Conservation (phyloP, 2,797 vertebrate genomes). For the Emys orbicularis region DNA sequence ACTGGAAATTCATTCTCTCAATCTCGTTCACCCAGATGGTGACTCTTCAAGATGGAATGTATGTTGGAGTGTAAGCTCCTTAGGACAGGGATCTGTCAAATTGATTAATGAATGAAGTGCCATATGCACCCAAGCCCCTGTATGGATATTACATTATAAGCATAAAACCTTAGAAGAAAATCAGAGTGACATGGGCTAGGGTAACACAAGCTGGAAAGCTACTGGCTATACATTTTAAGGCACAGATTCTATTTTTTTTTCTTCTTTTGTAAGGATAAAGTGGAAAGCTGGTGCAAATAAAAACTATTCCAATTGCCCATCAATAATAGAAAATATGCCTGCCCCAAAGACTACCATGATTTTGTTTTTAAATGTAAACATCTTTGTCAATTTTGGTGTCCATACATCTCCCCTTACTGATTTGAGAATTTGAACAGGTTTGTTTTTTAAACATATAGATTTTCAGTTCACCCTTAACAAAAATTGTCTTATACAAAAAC, state of each 20-base stretch:
- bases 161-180: neutral
- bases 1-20: neutral
- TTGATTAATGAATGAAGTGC: neutral
- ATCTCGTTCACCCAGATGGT: neutral
- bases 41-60: neutral
- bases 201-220: neutral
- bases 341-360: neutral
- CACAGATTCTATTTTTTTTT: neutral
- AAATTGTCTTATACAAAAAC: neutral
- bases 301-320: neutral
- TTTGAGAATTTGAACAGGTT: neutral
- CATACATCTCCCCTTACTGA: neutral
- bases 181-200: neutral
- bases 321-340: neutral
- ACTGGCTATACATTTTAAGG: neutral
- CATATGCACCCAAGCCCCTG: neutral
- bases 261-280: neutral
- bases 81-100: too few species aligned
- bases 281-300: neutral
- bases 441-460: neutral
- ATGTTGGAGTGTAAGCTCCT: neutral
- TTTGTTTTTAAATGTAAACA: constrained; percentile 19
- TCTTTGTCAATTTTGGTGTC: constrained; percentile 4
- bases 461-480: neutral
- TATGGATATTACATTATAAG: constrained; percentile 5